Evolutionary conservation across 2,888 invertebrate species (phyloP), one percentile per base, ranked within the genome.

Genomic region (Melanostoma scalare): DNA sequence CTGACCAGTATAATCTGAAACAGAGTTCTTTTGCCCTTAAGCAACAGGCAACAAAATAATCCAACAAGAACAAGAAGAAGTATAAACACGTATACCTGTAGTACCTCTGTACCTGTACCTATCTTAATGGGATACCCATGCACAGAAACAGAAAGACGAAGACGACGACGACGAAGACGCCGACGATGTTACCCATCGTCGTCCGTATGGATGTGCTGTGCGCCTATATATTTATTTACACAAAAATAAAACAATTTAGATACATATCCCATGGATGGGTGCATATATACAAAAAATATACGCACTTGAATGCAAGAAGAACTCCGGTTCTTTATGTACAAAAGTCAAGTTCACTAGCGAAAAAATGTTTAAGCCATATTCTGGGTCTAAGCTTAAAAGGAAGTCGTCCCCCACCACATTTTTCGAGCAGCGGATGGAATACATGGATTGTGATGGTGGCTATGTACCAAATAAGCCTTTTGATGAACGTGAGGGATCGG

Each of bases 21-120:
- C 81, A 77, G 63, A 72, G 72, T 77, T 77, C 81, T 82, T 77
- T 82, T 82, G 81, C 81, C 81, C 81, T 81, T 77, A 82, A 68
- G 67, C 77, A 56, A 73, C 72, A 72, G 20, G 20, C 20, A 77
- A 81, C 77, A 81, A 77, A 81, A 77, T 42, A 68, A 50, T 77
- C 56, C 71, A 65, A 77, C 77, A 77, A 68, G 30, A 71, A 63
- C 58, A 65, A 60, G 42, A 44, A 36, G 36, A 38, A 46, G 48
- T 53, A 58, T 42, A 53, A 74, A 61, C 73, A 68, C 48, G 36
- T 74, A 63, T 79, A 55, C 58, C 44, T 42, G 53, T 38, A 20
- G 20, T 20, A 20, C 20, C 20, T 20, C 20, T 58, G 31, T 68
- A 76, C 69, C 60, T 68, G 74, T 60, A 74, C 73, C 58, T 53